Percentiles rank a stretch among this genome's conserved stretches.
These are phyloP conservation scores for Zosterops japonicus DNA, from an alignment of 2,113 vertebrate species.

Conservation along the genomic window DNA sequence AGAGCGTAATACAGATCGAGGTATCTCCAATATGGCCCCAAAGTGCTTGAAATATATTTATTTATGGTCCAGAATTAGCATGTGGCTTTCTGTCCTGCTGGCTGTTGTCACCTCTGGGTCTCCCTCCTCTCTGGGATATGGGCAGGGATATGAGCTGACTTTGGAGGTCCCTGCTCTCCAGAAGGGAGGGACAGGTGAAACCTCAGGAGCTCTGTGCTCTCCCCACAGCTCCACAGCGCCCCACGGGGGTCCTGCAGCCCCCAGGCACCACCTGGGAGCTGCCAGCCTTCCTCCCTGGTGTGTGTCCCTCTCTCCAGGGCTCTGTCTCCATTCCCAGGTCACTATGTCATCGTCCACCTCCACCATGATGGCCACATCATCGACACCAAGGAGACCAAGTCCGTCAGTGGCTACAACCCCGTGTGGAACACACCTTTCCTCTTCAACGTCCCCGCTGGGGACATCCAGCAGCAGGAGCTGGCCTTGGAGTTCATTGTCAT, in stretches of 20 bases:
- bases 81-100: not conserved
- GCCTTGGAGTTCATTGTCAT: slow-evolving; percentile 77
- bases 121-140: not conserved
- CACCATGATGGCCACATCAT: slow-evolving; percentile 66
- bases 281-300: not conserved
- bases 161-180: not conserved
- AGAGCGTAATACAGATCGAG: rapidly evolving
- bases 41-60: not conserved
- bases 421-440: slow-evolving; percentile 85
- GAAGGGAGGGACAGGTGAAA: no score
- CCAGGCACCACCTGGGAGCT: rapidly evolving
- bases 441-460: slow-evolving; percentile 76
- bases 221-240: not conserved
- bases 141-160: not conserved
- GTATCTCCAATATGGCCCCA: not conserved
- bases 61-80: not conserved
- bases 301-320: not conserved
- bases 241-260: not conserved
- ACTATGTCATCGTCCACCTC: slow-evolving; percentile 78
- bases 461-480: slow-evolving; percentile 71
- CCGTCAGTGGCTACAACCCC: slow-evolving; percentile 62
- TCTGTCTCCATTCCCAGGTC: slow-evolving; percentile 62
- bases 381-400: slow-evolving; percentile 79
- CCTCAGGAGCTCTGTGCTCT: not conserved
- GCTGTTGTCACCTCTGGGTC: not conserved